A percentile compares a stretch with the other conserved stretches of the same genome.
phyloP scores from a whole-genome alignment of 2,113 vertebrate genomes.

The Proteles cristata region DNA sequence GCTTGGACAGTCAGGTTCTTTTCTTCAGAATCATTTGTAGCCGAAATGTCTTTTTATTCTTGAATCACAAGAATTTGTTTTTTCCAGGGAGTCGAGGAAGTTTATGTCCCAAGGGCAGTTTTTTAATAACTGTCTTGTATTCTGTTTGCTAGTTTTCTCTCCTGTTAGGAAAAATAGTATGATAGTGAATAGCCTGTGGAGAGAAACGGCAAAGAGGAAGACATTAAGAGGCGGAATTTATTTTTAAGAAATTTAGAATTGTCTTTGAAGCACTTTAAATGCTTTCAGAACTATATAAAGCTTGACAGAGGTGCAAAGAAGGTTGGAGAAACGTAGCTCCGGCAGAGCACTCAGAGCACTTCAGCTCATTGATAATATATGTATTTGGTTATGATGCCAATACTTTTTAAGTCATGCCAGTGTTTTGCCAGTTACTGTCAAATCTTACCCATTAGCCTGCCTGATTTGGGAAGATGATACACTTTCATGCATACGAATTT shows the following conservation, averaged over 20 bases:
- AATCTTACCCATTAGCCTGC: not conserved
- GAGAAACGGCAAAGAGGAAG: not conserved
- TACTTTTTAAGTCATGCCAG: not conserved
- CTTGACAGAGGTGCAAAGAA: not conserved
- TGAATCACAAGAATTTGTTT: conserved; percentile 4
- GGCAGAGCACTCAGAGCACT: not conserved
- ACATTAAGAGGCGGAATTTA: not conserved
- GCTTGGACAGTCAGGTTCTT: not conserved
- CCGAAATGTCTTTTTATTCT: not conserved
- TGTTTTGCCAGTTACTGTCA: not conserved
- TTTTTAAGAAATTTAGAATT: not conserved
- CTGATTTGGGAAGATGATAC: not conserved
- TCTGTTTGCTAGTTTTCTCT: not conserved
- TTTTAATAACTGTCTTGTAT: not conserved
- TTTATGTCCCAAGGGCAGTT: not conserved
- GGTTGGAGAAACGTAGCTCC: not conserved
- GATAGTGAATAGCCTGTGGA: not conserved
- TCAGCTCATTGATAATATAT: not conserved
- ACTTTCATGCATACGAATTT: conserved; percentile 42
- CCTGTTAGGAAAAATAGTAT: not conserved
- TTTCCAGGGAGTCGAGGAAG: not conserved
- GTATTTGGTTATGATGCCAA: not conserved
- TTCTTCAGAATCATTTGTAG: not conserved
- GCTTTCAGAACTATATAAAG: not conserved
- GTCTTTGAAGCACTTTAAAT: not conserved